Evolutionary conservation across 2,797 vertebrate species (phyloP).

Genomic region (Sebastes oblongus): DNA sequence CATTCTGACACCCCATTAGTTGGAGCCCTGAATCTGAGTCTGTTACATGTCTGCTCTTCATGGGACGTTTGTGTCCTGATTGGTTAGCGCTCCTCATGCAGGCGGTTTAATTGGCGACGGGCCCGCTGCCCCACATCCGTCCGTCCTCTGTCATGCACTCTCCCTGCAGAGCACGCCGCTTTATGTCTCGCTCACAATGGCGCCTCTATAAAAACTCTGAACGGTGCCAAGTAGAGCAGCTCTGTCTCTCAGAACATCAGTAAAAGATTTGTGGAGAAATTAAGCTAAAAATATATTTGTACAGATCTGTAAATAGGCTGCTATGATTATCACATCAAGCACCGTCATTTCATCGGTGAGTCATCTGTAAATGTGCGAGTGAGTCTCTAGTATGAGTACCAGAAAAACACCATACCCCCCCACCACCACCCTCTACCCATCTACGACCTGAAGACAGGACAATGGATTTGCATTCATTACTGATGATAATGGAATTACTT

Average conservation of each 20-base stretch:
- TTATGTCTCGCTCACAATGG: conserved; percentile 55
- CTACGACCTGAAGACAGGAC: conserved; percentile 31
- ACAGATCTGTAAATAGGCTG: conserved; percentile 20
- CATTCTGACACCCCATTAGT: too few species aligned
- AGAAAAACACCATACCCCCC: background rate
- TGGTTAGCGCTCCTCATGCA: conserved; percentile 11
- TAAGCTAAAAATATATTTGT: background rate
- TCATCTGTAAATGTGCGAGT: conserved; percentile 41
- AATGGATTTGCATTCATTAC: conserved; percentile 61
- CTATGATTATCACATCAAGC: conserved; percentile 13
- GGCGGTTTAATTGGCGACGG: conserved; percentile 30
- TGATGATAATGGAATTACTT: conserved; percentile 60
- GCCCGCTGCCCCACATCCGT: conserved; percentile 25
- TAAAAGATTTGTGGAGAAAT: background rate
- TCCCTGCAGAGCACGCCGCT: conserved; percentile 22
- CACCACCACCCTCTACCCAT: background rate
- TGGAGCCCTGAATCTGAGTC: background rate
- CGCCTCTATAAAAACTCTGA: conserved; percentile 44
- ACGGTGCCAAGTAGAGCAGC: conserved; percentile 15
- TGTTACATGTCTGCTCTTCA: background rate
- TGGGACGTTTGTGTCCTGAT: conserved; percentile 23
- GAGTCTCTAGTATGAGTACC: conserved; percentile 17
- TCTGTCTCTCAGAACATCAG: background rate
- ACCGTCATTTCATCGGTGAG: conserved; percentile 31
- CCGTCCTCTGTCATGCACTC: conserved; percentile 38